Evolutionary conservation across 92 coral and sea anemone species (phyloP), one percentile per base, ranked within the genome.

Genomic region (Nematostella vectensis): DNA sequence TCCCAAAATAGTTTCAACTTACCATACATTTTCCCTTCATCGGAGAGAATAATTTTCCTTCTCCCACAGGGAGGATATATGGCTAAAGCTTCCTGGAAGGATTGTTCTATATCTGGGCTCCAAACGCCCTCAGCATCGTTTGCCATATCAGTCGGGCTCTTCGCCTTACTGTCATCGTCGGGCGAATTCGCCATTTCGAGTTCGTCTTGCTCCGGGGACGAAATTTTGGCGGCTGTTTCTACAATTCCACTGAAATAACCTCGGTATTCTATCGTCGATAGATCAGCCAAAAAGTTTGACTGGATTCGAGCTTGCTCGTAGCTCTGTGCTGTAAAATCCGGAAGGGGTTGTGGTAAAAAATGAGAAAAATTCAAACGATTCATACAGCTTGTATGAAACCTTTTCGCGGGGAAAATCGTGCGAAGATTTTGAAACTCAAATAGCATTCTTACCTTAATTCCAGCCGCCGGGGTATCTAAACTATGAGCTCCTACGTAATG

Each of bases 71-170:
- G 98, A 6, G 98, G 98, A 55, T 91, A 91, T 47, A 91, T 91
- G 13, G 98, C 98, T 36, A 91, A 62, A 8, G 98, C 98, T 60
- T 91, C 98, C 76, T 91, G 98, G 65, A 91, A 91, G 38, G 96
- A 87, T 48, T 91, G 98, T 54, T 91, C 98, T 30, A 91, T 91
- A 61, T 91, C 98, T 24, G 98, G 98, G 43, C 96, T 86, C 98
- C 98, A 91, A 59, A 91, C 98, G 57, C 98, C 98, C 75, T 91
- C 98, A 68, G 98, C 98, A 87, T 91, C 98, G 63, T 79, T 86
- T 22, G 98, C 98, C 98, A 91, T 91, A 71, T 91, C 98, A 66
- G 74, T 96, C 48, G 98, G 98, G 57, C 93, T 77, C 68, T 91
- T 91, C 28, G 94, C 85, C 55, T 88, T 76, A 61, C 75, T 84